Conservation (phyloP, 2,797 vertebrate genomes). For the Menidia menidia region DNA sequence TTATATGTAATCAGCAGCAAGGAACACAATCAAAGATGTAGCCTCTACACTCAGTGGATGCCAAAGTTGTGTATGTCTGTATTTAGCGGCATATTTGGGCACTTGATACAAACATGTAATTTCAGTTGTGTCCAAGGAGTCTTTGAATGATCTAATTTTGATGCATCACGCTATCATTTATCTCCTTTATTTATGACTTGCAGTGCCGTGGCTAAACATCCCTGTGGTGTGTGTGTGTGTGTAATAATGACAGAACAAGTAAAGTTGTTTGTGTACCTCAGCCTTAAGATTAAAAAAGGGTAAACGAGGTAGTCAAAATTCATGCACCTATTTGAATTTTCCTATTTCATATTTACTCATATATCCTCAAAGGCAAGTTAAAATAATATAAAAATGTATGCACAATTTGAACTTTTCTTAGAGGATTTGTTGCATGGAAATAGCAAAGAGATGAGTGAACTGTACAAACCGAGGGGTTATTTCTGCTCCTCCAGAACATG, state of each 20-base stretch:
- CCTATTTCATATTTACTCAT: too few species aligned
- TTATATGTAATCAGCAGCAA: conserved; percentile 57
- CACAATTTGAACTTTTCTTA: too few species aligned
- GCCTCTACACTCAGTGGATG: conserved; percentile 47
- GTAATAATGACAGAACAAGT: conserved; percentile 14
- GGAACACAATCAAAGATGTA: conserved; percentile 38
- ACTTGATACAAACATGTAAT: conserved; percentile 36
- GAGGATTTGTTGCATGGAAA: conserved; percentile 32
- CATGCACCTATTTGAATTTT: conserved; percentile 20
- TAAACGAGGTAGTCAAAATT: conserved; percentile 16
- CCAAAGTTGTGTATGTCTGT: conserved; percentile 30
- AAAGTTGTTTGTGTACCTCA: conserved; percentile 28
- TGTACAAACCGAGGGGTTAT: conserved; percentile 65
- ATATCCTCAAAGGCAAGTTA: too few species aligned
- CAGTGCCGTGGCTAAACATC: neutral
- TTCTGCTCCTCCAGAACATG: conserved; percentile 70
- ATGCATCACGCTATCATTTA: conserved; percentile 10
- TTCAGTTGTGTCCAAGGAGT: conserved; percentile 25
- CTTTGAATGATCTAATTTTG: conserved; percentile 30
- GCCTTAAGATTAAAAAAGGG: conserved; percentile 24
- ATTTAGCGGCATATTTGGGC: conserved; percentile 29
- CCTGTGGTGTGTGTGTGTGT: conserved; percentile 14
- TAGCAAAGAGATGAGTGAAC: conserved; percentile 40
- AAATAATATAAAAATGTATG: too few species aligned
- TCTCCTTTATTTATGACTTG: conserved; percentile 2